phyloP scores from a whole-genome alignment of 2,888 invertebrate species.

The Catocala sponsa region DNA sequence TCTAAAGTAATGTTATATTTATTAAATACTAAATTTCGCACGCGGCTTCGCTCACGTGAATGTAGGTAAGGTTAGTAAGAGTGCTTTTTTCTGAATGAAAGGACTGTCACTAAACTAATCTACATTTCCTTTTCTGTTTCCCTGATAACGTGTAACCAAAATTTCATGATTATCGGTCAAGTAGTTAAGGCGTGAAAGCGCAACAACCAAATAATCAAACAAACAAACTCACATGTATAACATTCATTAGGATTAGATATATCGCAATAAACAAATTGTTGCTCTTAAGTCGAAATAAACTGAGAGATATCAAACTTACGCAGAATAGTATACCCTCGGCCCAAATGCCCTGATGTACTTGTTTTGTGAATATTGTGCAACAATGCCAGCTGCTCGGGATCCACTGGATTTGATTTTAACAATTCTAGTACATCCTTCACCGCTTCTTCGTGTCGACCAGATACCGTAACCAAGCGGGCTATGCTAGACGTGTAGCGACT shows the following conservation, averaged over 20 bases:
- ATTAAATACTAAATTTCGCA: background rate
- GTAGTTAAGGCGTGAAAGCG: too few relatives aligned
- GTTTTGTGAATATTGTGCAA: conserved; percentile 64
- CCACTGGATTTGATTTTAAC: conserved; percentile 63
- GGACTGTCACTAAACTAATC: too few relatives aligned
- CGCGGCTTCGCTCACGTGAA: too few relatives aligned
- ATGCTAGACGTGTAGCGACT: conserved; percentile 60
- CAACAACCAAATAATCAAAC: too few relatives aligned
- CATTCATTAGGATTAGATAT: background rate
- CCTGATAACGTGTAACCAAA: too few relatives aligned
- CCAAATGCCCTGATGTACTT: conserved; percentile 64
- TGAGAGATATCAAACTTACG: conserved; percentile 43
- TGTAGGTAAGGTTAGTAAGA: too few relatives aligned
- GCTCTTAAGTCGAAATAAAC: too few relatives aligned
- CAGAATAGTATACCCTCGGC: conserved; percentile 65
- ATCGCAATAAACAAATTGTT: background rate
- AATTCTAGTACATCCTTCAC: conserved; percentile 58
- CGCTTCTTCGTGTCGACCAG: conserved; percentile 62
- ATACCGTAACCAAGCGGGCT: conserved; percentile 62
- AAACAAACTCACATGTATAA: too few relatives aligned
- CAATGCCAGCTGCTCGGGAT: conserved; percentile 67
- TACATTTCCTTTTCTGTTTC: too few relatives aligned
- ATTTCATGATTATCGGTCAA: too few relatives aligned
- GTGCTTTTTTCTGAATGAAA: too few relatives aligned
- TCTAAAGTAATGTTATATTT: conserved; percentile 46